Conservation (phyloP, 2,113 vertebrate species). For the Chloroceryle aenea region DNA sequence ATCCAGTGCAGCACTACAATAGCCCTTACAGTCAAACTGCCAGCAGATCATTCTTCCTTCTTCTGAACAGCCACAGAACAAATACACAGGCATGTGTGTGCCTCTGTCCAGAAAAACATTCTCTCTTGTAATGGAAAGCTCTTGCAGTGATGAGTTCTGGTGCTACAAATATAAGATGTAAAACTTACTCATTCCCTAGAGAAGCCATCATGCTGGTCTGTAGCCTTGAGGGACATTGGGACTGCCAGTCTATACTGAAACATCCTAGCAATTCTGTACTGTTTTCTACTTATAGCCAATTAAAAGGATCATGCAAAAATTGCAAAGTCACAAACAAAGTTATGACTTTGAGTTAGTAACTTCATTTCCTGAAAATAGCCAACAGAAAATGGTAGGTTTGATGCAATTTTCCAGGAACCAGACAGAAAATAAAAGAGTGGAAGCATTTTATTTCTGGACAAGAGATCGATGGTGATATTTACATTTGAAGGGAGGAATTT, state of each 20-base stretch:
- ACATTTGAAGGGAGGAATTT: conserved; percentile 8
- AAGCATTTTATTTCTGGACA: neutral
- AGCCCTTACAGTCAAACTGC: neutral
- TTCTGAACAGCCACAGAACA: neutral
- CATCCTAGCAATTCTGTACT: fast-evolving
- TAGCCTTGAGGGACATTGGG: neutral
- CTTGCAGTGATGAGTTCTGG: neutral
- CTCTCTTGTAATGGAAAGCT: neutral
- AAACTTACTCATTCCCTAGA: neutral
- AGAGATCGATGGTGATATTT: neutral
- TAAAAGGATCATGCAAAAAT: neutral
- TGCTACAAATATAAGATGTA: neutral
- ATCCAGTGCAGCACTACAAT: neutral
- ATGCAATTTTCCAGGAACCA: conserved; percentile 13
- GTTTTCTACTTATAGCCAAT: neutral
- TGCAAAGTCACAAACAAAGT: neutral
- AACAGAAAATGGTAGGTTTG: neutral
- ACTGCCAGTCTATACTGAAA: neutral
- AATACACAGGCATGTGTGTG: fast-evolving
- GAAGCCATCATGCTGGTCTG: neutral
- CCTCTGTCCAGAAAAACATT: neutral
- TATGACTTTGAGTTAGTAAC: neutral
- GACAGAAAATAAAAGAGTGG: conserved; percentile 6
- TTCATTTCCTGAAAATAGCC: neutral
- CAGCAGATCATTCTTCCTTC: neutral